These are phyloP conservation scores for Silurus lanzhouensis DNA, from an alignment of 2,797 vertebrate genomes.

Conservation along the genomic window DNA sequence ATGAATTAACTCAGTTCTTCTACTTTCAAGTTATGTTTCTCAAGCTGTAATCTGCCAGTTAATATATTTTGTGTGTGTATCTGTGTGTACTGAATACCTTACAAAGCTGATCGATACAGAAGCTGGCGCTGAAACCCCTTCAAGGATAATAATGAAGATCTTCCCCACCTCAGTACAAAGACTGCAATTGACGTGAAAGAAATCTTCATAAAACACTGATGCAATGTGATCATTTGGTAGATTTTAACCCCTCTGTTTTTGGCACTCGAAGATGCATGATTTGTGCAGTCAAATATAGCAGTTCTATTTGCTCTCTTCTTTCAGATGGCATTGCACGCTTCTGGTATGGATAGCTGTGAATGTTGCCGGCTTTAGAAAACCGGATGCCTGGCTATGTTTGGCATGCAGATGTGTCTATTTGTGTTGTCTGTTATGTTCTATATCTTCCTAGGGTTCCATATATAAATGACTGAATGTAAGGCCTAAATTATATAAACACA, in stretches of 20 bases:
- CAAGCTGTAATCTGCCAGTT: constrained; percentile 34
- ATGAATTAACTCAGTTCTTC: constrained; percentile 75
- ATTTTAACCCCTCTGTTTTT: constrained; percentile 30
- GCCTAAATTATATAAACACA: constrained; percentile 19
- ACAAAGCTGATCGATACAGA: constrained; percentile 19
- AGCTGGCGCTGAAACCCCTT: constrained; percentile 9
- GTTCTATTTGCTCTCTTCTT: constrained; percentile 49
- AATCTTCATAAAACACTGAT: constrained; percentile 17
- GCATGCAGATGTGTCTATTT: constrained; percentile 52
- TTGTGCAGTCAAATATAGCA: constrained; percentile 36
- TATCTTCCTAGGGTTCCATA: constrained; percentile 33
- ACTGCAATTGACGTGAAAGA: constrained; percentile 23
- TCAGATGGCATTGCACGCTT: constrained; percentile 49
- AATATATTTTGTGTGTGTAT: neutral
- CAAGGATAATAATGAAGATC: constrained; percentile 11
- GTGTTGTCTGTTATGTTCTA: constrained; percentile 42
- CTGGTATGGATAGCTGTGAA: constrained; percentile 55
- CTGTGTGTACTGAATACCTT: constrained; percentile 7
- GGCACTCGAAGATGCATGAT: constrained; percentile 30
- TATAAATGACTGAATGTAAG: constrained; percentile 31
- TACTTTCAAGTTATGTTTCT: constrained; percentile 68
- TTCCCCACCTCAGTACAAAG: constrained; percentile 18
- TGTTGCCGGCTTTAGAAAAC: constrained; percentile 43
- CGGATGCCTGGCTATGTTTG: constrained; percentile 47
- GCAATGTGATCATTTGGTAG: constrained; percentile 24